Base-by-base conservation (phyloP, 2,888 invertebrate genomes). In the Xestia rhomboidea region DNA sequence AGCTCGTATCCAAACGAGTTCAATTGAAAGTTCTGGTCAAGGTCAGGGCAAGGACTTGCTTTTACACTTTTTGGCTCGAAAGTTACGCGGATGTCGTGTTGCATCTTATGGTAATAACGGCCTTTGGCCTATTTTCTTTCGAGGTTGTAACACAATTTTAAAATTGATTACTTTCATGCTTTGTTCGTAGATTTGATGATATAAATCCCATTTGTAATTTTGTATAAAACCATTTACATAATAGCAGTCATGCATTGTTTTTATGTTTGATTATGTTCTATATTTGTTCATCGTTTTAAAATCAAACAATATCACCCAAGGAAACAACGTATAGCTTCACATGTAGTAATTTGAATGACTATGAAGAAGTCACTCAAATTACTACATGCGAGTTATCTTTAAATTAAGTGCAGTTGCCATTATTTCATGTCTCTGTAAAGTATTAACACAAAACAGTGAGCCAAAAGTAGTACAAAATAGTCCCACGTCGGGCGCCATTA, bases 401-500 rank as follows among this genome's bases (percentile, higher is more conserved):
- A 3, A 30, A 21, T 60, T 30, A 30, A 60, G 21, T 11, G 0
- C n/a, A 30, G 15, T 3, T 24, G 2, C 13, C 38, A 66, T 69
- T 46, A 76, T 69, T 77, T 21, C 1, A n/a, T 30, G 30, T 66
- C 13, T n/a, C 30, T 67, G 49, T 6, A 66, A 73, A 79, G 7
- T 72, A 71, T 51, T 60, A 10, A 44, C 44, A 41, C n/a, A 60
- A 74, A 74, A 44, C 41, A 51, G 11, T 18, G 24, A 51, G 34
- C 38, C n/a, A 51, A 81, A 73, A 66, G 27, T 57, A 57, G 77
- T 60, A 73, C 46, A 63, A 54, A 77, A 51, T 46, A 72, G 85
- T 78, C 83, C 86, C 87, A 82, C 80, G 82, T 79, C 84, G 87
- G 89, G 88, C 86, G 87, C 86, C 88, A 88, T 87, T 86, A 86